phyloP scores from a whole-genome alignment of 2,113 vertebrate genomes.

The Gadus macrocephalus region DNA sequence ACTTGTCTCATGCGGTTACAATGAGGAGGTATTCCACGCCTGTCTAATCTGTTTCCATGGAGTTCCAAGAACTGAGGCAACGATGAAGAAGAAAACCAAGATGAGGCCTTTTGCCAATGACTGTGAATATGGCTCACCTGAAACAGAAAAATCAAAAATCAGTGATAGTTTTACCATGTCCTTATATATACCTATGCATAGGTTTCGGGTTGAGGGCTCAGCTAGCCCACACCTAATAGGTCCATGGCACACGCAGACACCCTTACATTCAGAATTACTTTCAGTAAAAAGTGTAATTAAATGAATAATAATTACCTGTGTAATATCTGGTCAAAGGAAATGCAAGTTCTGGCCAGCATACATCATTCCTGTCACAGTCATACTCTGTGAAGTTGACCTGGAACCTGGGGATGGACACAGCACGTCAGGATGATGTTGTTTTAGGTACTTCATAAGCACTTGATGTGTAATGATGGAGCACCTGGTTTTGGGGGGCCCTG shows the following conservation, averaged over 20 bases:
- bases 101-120: conserved; percentile 82
- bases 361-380: conserved; percentile 88
- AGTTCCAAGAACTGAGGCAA: conserved; percentile 69
- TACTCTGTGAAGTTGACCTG: conserved; percentile 90
- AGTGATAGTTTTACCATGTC: background rate
- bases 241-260: too few species aligned
- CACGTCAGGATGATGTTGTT: conserved; percentile 1
- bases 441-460: too few species aligned
- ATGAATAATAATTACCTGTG: conserved; percentile 72
- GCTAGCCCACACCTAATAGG: background rate
- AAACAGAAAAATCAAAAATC: conserved; percentile 1
- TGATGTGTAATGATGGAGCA: conserved; percentile 36
- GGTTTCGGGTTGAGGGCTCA: background rate
- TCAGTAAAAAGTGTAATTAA: background rate
- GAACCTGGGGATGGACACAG: conserved; percentile 68
- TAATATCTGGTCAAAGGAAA: conserved; percentile 87
- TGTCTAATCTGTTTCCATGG: conserved; percentile 76
- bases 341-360: conserved; percentile 90
- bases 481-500: conserved; percentile 76
- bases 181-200: background rate
- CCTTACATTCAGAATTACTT: background rate
- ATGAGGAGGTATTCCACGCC: conserved; percentile 42
- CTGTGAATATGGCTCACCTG: conserved; percentile 83
- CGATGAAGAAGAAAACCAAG: conserved; percentile 72
- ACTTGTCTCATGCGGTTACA: conserved; percentile 19